Conservation (phyloP, 2,797 vertebrate genomes). For the Novumbra hubbsi region DNA sequence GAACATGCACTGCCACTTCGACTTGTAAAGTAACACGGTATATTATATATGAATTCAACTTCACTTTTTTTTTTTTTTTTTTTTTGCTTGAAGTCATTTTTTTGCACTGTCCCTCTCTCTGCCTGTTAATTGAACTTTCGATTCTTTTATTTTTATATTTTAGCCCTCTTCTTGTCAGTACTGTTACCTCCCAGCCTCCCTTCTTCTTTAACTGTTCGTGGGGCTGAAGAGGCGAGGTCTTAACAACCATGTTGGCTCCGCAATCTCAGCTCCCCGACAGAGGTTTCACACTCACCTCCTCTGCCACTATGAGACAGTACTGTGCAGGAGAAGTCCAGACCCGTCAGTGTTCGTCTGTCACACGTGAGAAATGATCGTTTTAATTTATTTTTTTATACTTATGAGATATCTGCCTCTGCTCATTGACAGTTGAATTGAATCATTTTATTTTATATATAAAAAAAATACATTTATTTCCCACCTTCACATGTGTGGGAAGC, state of each 20-base stretch:
- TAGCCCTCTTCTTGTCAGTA: conserved; percentile 34
- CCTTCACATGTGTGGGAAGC: conserved; percentile 48
- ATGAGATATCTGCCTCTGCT: conserved; percentile 40
- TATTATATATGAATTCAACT: conserved; percentile 20
- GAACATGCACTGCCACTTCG: conserved; percentile 32
- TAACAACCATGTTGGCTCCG: background rate
- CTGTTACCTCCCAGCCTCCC: conserved; percentile 26
- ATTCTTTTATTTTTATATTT: conserved; percentile 45
- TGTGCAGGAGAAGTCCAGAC: conserved; percentile 43
- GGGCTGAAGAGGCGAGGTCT: conserved; percentile 7
- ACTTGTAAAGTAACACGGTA: conserved; percentile 26
- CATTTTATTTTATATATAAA: conserved; percentile 58
- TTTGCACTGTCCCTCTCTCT: conserved; percentile 2
- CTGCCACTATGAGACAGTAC: conserved; percentile 34
- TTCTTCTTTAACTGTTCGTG: conserved; percentile 29
- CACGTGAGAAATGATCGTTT: conserved; percentile 69
- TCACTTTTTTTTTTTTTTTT: conserved; percentile 33
- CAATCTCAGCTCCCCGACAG: background rate
- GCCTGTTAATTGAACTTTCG: conserved; percentile 3
- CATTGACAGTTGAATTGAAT: conserved; percentile 55
- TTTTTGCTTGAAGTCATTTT: conserved; percentile 20
- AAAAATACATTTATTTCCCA: conserved; percentile 27
- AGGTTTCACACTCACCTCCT: conserved; percentile 1
- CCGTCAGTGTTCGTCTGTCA: conserved; percentile 50
- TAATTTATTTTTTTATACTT: conserved; percentile 84